phyloP scores from a whole-genome alignment of 2,113 vertebrate genomes.

The Alligator sinensis region DNA sequence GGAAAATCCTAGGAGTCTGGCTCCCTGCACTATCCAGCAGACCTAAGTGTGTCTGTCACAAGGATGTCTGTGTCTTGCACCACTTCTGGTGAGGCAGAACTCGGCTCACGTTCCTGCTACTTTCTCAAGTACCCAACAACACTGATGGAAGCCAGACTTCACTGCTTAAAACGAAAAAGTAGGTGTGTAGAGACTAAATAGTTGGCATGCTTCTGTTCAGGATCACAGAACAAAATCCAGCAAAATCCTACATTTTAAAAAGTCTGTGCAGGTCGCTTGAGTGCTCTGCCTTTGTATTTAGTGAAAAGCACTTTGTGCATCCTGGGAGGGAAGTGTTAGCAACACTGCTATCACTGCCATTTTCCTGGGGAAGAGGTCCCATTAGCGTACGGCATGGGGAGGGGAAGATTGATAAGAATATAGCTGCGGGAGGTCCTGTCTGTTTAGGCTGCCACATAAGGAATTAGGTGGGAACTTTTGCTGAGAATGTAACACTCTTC shows the following conservation, averaged over 20 bases:
- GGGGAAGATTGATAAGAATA: background rate
- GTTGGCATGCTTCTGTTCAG: background rate
- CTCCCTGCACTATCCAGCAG: too few relatives aligned
- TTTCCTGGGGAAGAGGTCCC: background rate
- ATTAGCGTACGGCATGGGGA: background rate
- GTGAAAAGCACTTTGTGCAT: background rate
- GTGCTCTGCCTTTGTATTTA: background rate
- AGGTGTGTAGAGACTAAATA: background rate
- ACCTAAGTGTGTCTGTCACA: too few relatives aligned
- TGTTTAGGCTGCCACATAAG: fast-evolving
- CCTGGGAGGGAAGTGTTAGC: background rate
- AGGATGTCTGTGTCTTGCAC: background rate
- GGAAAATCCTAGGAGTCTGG: conserved; percentile 1
- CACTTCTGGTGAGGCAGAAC: conserved; percentile 56
- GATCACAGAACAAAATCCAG: background rate
- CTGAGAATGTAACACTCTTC: too few relatives aligned
- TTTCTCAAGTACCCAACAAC: background rate
- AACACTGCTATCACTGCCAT: background rate
- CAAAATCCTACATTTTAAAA: background rate
- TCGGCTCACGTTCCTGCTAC: background rate
- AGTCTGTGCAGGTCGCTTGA: background rate
- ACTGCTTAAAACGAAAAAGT: background rate
- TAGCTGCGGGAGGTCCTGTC: background rate
- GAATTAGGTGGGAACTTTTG: background rate
- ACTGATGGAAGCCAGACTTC: background rate